phyloP scores from a whole-genome alignment of 1,140 invertebrate species.

The Tetramorium simillimum region DNA sequence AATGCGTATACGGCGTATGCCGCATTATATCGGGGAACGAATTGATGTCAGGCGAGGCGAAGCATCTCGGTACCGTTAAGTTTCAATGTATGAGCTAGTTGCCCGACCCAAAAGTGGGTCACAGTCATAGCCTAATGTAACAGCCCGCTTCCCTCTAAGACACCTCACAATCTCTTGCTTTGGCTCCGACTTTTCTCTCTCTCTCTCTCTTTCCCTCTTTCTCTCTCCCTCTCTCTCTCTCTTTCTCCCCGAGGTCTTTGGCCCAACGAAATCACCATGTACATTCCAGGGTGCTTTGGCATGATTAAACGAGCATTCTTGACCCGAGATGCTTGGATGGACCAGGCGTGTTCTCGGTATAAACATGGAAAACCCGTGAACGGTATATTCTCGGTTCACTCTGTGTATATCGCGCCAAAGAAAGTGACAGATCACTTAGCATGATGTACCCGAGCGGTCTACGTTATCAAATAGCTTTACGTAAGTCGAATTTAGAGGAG shows the following conservation, averaged over 20 bases:
- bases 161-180: slow-evolving; percentile 64
- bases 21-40: slow-evolving; percentile 70
- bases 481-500: neutral
- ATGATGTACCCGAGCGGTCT: neutral
- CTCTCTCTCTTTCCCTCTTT: slow-evolving; percentile 48
- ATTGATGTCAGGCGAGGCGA: slow-evolving; percentile 81
- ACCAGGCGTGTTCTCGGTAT: neutral
- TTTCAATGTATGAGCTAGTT: slow-evolving; percentile 83
- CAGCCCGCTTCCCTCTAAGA: slow-evolving; percentile 75
- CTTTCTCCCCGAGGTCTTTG: slow-evolving; percentile 20
- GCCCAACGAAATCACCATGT: slow-evolving; percentile 52
- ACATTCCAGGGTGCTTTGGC: slow-evolving; percentile 61
- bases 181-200: neutral
- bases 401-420: slow-evolving; percentile 23
- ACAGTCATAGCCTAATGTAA: slow-evolving; percentile 82
- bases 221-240: slow-evolving; percentile 19
- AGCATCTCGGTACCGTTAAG: slow-evolving; percentile 83
- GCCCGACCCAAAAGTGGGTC: slow-evolving; percentile 80
- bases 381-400: neutral
- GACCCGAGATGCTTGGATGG: slow-evolving; percentile 29
- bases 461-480: neutral
- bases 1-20: slow-evolving; percentile 24
- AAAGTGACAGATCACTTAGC: slow-evolving; percentile 48
- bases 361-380: slow-evolving; percentile 4
- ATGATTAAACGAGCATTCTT: slow-evolving; percentile 65